Percentiles rank a stretch among this genome's conserved stretches.
Conservation (phyloP, 2,888 invertebrate species). For the Herminia tarsipennalis region DNA sequence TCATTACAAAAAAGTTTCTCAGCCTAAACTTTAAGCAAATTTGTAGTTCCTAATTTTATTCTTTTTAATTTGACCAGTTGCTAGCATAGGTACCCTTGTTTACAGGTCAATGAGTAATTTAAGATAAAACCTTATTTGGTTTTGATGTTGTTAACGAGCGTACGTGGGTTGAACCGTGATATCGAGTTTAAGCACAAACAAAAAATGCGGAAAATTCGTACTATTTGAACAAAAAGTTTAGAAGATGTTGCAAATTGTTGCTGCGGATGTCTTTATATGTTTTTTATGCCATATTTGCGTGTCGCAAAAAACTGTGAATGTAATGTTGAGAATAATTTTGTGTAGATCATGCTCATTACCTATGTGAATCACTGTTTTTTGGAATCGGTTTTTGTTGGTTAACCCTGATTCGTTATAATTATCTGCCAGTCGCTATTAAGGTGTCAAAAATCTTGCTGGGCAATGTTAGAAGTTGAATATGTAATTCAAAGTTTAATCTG, state of each 20-base stretch:
- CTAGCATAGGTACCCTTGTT: no score
- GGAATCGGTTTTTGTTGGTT: no score
- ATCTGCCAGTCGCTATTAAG: no score
- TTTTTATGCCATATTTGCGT: slow-evolving; percentile 10
- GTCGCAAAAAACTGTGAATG: background rate
- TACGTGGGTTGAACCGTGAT: slow-evolving; percentile 16
- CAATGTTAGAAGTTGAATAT: no score
- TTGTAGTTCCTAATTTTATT: no score
- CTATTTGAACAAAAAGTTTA: slow-evolving; percentile 51
- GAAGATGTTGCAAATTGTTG: slow-evolving; percentile 33
- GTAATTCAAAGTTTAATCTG: no score
- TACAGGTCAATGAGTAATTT: background rate
- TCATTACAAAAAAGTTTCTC: no score
- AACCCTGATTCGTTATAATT: no score
- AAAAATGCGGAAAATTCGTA: slow-evolving; percentile 38
- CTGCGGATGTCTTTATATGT: background rate
- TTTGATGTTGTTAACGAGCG: slow-evolving; percentile 5
- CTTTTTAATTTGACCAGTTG: no score
- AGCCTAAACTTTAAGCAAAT: no score
- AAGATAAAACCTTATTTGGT: background rate
- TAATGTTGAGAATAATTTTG: no score
- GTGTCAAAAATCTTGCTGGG: no score
- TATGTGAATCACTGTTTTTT: background rate
- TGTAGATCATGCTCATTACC: background rate
- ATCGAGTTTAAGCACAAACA: slow-evolving; percentile 20